phyloP scores from a whole-genome alignment of 1,140 invertebrate genomes.

The Platyura marginata region DNA sequence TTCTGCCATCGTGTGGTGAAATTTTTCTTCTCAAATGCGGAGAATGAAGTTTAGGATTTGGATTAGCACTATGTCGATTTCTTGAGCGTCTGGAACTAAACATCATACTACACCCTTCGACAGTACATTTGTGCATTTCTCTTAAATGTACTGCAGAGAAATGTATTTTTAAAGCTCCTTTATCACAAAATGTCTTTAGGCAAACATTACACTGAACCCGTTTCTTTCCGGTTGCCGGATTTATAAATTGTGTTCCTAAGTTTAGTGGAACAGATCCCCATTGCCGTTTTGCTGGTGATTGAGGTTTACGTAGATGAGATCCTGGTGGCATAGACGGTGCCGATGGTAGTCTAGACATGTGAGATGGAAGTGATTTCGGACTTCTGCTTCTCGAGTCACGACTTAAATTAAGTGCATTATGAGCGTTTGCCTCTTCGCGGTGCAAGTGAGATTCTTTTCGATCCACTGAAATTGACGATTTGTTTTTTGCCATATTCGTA shows the following conservation, averaged over 20 bases:
- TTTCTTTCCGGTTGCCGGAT: slow-evolving; percentile 84
- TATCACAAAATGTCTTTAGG: slow-evolving; percentile 98
- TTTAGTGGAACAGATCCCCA: slow-evolving; percentile 78
- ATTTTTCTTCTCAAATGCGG: slow-evolving; percentile 83
- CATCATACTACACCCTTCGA: slow-evolving; percentile 98
- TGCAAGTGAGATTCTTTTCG: neutral
- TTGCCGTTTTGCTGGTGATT: slow-evolving; percentile 75
- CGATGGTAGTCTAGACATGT: slow-evolving; percentile 1
- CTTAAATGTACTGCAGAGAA: slow-evolving; percentile 96
- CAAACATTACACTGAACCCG: slow-evolving; percentile 97
- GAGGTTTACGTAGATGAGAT: slow-evolving; percentile 43
- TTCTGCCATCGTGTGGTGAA: slow-evolving; percentile 79
- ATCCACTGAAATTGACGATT: neutral
- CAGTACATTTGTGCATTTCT: slow-evolving; percentile 99
- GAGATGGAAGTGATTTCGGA: neutral
- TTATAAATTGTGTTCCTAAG: slow-evolving; percentile 75
- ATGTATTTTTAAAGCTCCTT: slow-evolving; percentile 97
- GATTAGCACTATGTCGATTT: slow-evolving; percentile 94
- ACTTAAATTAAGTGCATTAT: slow-evolving; percentile 44
- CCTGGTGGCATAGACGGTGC: slow-evolving; percentile 5
- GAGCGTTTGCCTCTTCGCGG: neutral
- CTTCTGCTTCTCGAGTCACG: slow-evolving; percentile 15
- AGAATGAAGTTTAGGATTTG: slow-evolving; percentile 95
- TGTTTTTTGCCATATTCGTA: neutral
- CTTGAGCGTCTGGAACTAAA: slow-evolving; percentile 90